Base-by-base conservation (phyloP, 2,113 vertebrate species). In the Sprattus sprattus region DNA sequence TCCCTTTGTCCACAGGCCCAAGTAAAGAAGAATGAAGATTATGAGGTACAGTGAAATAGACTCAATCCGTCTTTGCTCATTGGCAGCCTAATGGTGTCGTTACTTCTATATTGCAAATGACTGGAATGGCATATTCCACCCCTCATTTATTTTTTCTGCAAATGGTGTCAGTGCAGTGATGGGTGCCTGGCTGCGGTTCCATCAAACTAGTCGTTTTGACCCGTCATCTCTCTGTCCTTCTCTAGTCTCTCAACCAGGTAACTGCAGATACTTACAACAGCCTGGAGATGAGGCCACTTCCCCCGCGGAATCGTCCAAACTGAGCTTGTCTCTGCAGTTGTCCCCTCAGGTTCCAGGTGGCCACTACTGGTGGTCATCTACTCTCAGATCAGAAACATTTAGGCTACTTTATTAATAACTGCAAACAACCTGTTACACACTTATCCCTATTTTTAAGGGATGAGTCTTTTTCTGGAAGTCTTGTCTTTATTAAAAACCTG, bases 211-310 rank as follows among this genome's bases (percentile, higher is more conserved):
- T 39, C 28, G 15, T 15, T 4, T 39, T 78, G 32, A 78, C 25
- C 39, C 8, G 25, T 83, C 25, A 45, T 8, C 39, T 49, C 54
- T 60, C 1, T 28, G 85, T 44, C 52, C 7, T 39, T 78, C 64
- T 45, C 3, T 83, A 89, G 90, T 6, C 86, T 71, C 16, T 39
- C 2, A 6, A 10, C 20, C 25, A 57, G 45, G 18, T 45, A 18
- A 81, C 82, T 0, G 60, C 4, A 32, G 89, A 91, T 0, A 25
- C 82, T 1, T 95, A 95, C 0, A 95, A 96, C 0, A 90, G 94
- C 39, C 92, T 97, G 88, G 91, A 93, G 49, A 94, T 95, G 94
- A 93, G 93, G 81, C 47, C 87, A 0, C 15, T 95, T 46, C 91
- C 92, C 2, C 20, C 81, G 4, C 39, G 80, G 82, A 0, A 1